phyloP scores from a whole-genome alignment of 1,140 invertebrate species.

The Listronotus bonariensis region DNA sequence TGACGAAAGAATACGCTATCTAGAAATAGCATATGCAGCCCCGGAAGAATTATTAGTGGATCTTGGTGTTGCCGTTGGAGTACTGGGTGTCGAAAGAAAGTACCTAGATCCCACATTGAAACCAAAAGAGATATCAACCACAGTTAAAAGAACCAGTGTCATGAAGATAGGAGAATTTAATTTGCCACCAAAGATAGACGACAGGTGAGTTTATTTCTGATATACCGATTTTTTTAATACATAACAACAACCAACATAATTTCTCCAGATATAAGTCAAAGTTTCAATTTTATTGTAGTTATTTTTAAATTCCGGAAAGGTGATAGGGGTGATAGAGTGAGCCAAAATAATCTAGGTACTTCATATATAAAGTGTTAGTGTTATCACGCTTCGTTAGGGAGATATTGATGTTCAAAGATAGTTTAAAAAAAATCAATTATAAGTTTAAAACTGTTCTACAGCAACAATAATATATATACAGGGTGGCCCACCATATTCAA shows the following conservation, averaged over 20 bases:
- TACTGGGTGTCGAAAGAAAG: conserved; percentile 49
- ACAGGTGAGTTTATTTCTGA: not conserved
- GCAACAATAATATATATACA: no score
- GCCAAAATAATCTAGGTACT: no score
- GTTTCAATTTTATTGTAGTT: no score
- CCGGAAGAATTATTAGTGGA: conserved; percentile 50
- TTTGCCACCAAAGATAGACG: conserved; percentile 21
- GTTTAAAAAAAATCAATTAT: no score
- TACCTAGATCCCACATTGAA: conserved; percentile 48
- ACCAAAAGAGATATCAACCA: conserved; percentile 44
- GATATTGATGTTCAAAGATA: no score
- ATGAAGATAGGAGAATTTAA: conserved; percentile 41
- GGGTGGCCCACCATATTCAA: no score
- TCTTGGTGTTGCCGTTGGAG: conserved; percentile 47
- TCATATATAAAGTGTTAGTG: no score
- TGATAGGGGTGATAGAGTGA: no score
- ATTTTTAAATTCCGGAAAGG: no score
- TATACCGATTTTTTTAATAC: not conserved
- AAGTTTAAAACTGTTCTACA: no score
- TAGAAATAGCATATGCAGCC: conserved; percentile 49
- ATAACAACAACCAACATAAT: not conserved
- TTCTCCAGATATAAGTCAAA: no score
- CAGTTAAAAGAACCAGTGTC: conserved; percentile 34
- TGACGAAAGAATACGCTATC: conserved; percentile 43
- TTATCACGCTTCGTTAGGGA: no score